Evolutionary conservation across 2,888 invertebrate genomes (phyloP).

Genomic region (Nomada hirtipes): DNA sequence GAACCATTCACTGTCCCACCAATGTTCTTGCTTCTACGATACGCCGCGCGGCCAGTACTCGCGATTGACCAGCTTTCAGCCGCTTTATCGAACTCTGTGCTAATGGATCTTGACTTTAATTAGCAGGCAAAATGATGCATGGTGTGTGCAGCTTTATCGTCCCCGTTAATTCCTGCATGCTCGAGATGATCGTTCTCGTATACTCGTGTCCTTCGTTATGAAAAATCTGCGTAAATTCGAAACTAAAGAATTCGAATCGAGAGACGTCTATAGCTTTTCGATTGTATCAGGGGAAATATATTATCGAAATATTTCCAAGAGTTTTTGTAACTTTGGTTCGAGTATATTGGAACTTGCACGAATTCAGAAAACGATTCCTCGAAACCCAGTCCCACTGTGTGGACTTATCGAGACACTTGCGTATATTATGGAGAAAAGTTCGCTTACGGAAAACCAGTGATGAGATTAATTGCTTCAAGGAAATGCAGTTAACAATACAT

Average conservation of each 20-base stretch:
- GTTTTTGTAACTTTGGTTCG: conserved; percentile 10
- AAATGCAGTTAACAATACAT: neutral
- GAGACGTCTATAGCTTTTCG: neutral
- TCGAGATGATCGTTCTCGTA: conserved; percentile 18
- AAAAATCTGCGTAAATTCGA: neutral
- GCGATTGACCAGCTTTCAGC: conserved; percentile 31
- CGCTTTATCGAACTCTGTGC: conserved; percentile 26
- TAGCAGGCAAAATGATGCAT: conserved; percentile 55
- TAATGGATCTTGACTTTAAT: conserved; percentile 36
- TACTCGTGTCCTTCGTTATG: conserved; percentile 5
- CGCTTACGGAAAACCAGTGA: neutral
- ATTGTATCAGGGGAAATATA: neutral
- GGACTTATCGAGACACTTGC: conserved; percentile 21
- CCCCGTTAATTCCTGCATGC: conserved; percentile 37
- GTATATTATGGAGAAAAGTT: conserved; percentile 25
- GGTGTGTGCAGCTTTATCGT: conserved; percentile 38
- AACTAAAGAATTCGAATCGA: too few species aligned
- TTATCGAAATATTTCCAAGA: neutral
- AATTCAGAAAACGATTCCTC: conserved; percentile 10
- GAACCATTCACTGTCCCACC: conserved; percentile 10
- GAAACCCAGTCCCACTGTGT: conserved; percentile 4
- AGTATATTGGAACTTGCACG: conserved; percentile 26
- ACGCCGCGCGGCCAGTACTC: conserved; percentile 15
- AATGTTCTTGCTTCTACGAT: conserved; percentile 3
- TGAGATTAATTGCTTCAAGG: neutral